Base-by-base conservation (phyloP, 2,113 vertebrate genomes). In the Rana temporaria region DNA sequence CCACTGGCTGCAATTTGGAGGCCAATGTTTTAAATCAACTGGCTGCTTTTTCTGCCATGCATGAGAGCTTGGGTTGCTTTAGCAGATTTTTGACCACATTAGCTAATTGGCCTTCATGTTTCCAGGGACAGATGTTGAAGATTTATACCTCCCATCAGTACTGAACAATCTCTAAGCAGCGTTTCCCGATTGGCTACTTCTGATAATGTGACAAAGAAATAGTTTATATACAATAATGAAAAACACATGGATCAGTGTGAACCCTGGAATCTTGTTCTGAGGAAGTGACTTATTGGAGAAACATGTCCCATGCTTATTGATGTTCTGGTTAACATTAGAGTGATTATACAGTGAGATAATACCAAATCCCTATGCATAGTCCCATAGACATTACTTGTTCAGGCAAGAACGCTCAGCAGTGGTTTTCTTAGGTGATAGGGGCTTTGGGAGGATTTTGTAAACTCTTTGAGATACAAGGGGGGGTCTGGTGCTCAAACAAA, bases 401-500 rank as follows among this genome's bases (percentile, higher is more conserved):
- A 34, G 52, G 62, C 75, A 82, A 48, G 80, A 82, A 82, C 71
- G 80, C 62, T 59, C 34, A 17, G 42, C 52, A 55, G 53, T 66
- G 4, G 69, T 55, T 73, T 81, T 65, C 60, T 55, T 73, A 30
- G 60, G 57, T 73, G 59, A 81, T 65, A 73, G 30, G 19, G 38
- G 68, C 60, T 72, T 69, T 56, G 18, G 15, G 53, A 57, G 53
- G 65, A 59, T 79, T 79, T 12, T 79, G 77, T 79, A 38, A 59
- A 19, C 26, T 55, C 19, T 57, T 79, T 67, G 19, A 59, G 20
- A 69, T 69, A 32, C 15, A 18, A 57, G 30, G 26, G 30, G 26
- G 24, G 63, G 76, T 69, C 77, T 79, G 77, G 52, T 56, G 26
- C 32, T 66, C 42, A 78, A 78, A 78, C 63, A 66, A 78, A 78